Evolutionary conservation across 2,797 vertebrate genomes (phyloP).

Genomic region (Delichon dasypus): DNA sequence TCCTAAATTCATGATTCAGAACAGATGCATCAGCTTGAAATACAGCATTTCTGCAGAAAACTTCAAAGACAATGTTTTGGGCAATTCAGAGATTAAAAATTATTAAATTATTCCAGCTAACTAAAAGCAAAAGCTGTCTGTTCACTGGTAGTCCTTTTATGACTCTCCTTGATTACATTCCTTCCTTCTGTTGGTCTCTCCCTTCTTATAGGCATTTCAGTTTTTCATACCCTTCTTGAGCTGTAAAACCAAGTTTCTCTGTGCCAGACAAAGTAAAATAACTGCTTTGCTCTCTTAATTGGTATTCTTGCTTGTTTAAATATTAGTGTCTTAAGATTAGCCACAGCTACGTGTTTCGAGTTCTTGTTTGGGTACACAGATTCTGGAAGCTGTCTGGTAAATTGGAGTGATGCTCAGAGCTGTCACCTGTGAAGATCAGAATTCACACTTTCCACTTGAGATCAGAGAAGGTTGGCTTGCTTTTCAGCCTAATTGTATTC

Average conservation of each 20-base stretch:
- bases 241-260: background rate
- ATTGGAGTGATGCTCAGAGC: background rate
- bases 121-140: background rate
- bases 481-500: constrained; percentile 29
- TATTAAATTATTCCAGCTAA: background rate
- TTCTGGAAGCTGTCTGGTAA: background rate
- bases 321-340: background rate
- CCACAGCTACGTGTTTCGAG: fast-evolving
- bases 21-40: background rate
- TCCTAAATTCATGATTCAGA: background rate
- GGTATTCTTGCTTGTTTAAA: background rate
- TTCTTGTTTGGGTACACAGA: background rate
- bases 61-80: background rate
- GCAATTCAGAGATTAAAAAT: background rate
- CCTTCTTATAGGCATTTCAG: background rate
- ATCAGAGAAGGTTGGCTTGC: constrained; percentile 8
- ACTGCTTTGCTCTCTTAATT: background rate
- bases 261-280: background rate
- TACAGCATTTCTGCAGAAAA: background rate
- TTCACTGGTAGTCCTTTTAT: background rate
- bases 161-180: background rate
- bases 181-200: background rate
- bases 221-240: background rate
- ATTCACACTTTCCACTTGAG: background rate
- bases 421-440: constrained; percentile 34